A percentile compares a stretch with the other conserved stretches of the same genome.
These are phyloP conservation scores for Corythaixoides concolor DNA, from an alignment of 2,113 vertebrate species.

Conservation along the genomic window DNA sequence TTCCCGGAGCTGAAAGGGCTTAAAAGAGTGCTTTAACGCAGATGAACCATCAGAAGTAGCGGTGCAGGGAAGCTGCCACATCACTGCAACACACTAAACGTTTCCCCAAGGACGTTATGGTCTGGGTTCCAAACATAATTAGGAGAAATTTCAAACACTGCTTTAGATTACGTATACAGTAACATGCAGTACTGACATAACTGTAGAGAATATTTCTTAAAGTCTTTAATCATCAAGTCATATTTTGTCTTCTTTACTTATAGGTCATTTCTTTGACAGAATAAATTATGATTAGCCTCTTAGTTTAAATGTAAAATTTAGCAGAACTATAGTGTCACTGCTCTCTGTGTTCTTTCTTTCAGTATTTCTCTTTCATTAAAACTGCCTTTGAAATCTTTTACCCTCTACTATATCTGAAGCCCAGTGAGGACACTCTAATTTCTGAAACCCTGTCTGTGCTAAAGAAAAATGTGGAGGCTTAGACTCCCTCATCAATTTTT, in stretches of 20 bases:
- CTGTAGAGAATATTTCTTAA: conserved; percentile 21
- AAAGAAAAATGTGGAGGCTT: conserved; percentile 35
- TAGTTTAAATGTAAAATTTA: conserved; percentile 73
- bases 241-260: conserved; percentile 71
- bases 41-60: background rate
- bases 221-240: conserved; percentile 67
- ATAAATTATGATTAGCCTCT: conserved; percentile 71
- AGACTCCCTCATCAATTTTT: background rate
- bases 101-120: background rate
- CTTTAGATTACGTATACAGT: conserved; percentile 16
- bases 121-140: conserved; percentile 58
- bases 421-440: conserved; percentile 66
- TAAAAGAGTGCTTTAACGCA: background rate
- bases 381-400: conserved; percentile 72
- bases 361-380: conserved; percentile 72
- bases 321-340: conserved; percentile 56
- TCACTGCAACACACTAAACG: background rate
- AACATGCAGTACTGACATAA: conserved; percentile 18
- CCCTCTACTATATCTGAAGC: conserved; percentile 55
- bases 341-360: conserved; percentile 60
- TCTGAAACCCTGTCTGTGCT: conserved; percentile 51
- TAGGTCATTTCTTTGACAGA: conserved; percentile 69
- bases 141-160: conserved; percentile 63
- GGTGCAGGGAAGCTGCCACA: background rate
- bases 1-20: background rate